Evolutionary conservation across 1,140 invertebrate species (phyloP).

Genomic region (Megalopta genalis): DNA sequence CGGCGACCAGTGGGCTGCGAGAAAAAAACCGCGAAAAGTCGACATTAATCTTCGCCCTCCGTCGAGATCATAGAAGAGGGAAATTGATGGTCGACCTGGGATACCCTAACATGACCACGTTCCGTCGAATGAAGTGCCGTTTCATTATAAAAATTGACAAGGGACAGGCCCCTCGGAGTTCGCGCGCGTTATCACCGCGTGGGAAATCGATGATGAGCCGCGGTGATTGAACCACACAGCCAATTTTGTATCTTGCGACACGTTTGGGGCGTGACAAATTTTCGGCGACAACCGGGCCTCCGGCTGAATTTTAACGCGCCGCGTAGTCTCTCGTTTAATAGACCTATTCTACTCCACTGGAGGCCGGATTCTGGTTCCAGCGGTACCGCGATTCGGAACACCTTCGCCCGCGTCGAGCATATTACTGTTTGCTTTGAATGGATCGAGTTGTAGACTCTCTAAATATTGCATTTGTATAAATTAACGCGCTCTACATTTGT

Average conservation of each 20-base stretch:
- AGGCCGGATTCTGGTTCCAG: no score
- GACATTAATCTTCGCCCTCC: constrained; percentile 58
- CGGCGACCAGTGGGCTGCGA: constrained; percentile 6
- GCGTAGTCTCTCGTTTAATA: no score
- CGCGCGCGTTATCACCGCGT: constrained; percentile 7
- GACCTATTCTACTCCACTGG: no score
- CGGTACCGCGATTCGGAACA: no score
- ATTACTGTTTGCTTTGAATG: no score
- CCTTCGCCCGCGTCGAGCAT: no score
- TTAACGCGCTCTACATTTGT: no score
- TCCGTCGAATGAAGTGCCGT: constrained; percentile 38
- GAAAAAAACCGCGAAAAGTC: constrained; percentile 55
- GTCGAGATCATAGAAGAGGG: constrained; percentile 53
- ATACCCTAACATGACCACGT: constrained; percentile 32
- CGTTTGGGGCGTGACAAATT: not conserved
- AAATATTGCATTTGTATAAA: no score
- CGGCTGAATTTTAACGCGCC: no score
- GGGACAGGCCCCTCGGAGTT: constrained; percentile 33
- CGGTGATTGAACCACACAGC: not conserved
- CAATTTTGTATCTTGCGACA: not conserved
- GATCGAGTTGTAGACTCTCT: no score
- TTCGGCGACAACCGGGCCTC: not conserved
- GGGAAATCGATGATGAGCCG: constrained; percentile 52
- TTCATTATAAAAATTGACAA: constrained; percentile 67
- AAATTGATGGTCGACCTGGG: constrained; percentile 57